A percentile compares a stretch with the other conserved stretches of the same genome.
phyloP scores from a whole-genome alignment of 2,888 invertebrate genomes.

The Petrophora chlorosata region DNA sequence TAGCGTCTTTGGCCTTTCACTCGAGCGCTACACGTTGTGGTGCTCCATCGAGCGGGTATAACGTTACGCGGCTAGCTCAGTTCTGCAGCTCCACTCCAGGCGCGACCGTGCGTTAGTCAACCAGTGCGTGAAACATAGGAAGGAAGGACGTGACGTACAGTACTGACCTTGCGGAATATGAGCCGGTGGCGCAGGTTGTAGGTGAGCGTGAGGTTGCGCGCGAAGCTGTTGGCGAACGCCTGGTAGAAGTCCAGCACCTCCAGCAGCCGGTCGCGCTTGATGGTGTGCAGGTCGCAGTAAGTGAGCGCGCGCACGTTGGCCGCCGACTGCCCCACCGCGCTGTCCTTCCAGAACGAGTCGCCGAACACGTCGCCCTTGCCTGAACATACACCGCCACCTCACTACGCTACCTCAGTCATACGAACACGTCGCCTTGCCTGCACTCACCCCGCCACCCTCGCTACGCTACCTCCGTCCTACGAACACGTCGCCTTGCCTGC shows the following conservation, averaged over 20 bases:
- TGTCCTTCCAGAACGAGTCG: constrained; percentile 99
- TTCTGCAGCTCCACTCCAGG: too few species aligned
- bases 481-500: too few species aligned
- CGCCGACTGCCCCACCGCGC: constrained; percentile 98
- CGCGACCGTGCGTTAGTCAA: too few species aligned
- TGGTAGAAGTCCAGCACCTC: constrained; percentile 99
- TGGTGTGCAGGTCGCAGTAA: constrained; percentile 99
- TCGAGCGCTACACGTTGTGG: too few species aligned
- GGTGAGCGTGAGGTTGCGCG: constrained; percentile 98
- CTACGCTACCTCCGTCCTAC: too few species aligned
- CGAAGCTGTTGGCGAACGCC: constrained; percentile 99
- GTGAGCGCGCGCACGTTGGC: constrained; percentile 99
- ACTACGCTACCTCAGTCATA: background rate
- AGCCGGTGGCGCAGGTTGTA: constrained; percentile 99
- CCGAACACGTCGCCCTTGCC: constrained; percentile 99
- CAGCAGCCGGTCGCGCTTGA: constrained; percentile 96
- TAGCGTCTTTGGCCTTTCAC: too few species aligned
- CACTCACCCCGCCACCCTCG: too few species aligned
- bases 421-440: too few species aligned
- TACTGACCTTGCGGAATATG: constrained; percentile 86
- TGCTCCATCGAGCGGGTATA: too few species aligned
- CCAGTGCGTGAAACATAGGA: too few species aligned
- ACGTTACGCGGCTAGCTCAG: too few species aligned
- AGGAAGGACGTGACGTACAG: too few species aligned
- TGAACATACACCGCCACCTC: constrained; percentile 52